phyloP scores from a whole-genome alignment of 2,113 vertebrate species.

The Lanius ludovicianus region DNA sequence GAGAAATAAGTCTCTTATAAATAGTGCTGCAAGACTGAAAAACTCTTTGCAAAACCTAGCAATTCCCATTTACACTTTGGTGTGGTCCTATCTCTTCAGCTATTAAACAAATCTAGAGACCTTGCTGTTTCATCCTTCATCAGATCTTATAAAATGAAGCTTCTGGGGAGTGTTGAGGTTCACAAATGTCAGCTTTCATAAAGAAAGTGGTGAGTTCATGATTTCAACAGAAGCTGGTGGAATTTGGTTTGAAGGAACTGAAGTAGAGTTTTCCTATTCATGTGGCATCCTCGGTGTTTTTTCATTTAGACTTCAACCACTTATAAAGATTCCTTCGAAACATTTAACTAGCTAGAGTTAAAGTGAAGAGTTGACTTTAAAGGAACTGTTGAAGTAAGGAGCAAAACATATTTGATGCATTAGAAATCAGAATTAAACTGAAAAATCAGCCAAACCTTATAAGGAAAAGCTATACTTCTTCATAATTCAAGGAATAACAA shows the following conservation, averaged over 20 bases:
- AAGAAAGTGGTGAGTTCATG: constrained; percentile 44
- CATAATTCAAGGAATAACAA: background rate
- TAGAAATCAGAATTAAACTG: background rate
- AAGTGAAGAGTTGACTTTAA: background rate
- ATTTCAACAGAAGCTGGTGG: constrained; percentile 34
- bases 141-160: constrained; percentile 11
- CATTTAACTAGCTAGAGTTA: background rate
- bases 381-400: background rate
- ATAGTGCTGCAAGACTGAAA: background rate
- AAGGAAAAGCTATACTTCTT: background rate
- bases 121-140: background rate
- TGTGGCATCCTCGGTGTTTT: background rate
- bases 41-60: background rate
- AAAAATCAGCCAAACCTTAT: background rate
- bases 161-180: background rate
- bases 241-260: constrained; percentile 41
- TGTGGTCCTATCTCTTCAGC: background rate
- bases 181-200: background rate
- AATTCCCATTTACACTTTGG: background rate
- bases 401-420: background rate
- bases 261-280: background rate
- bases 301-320: background rate
- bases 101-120: background rate
- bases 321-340: constrained; percentile 18
- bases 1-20: constrained; percentile 5